Conservation (phyloP, 2,888 invertebrate species). For the Meganola albula region DNA sequence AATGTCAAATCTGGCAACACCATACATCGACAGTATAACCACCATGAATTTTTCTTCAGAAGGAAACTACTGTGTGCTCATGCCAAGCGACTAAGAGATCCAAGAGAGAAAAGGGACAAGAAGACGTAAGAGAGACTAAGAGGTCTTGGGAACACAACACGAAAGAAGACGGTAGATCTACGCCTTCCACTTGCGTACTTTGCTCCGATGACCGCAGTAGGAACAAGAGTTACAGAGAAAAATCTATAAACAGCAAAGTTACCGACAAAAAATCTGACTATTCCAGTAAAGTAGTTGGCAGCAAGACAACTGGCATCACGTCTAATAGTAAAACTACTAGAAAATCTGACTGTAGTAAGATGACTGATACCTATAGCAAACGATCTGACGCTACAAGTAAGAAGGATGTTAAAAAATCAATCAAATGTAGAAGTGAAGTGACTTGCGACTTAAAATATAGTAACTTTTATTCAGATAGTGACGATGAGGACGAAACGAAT, state of each 20-base stretch:
- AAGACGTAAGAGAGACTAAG: too few relatives aligned
- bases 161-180: constrained; percentile 47
- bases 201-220: constrained; percentile 47
- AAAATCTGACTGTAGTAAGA: constrained; percentile 40
- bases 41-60: constrained; percentile 55
- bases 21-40: constrained; percentile 31
- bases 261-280: constrained; percentile 23
- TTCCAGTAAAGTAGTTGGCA: constrained; percentile 31
- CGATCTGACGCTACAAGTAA: constrained; percentile 44
- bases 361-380: constrained; percentile 43
- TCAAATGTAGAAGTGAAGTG: constrained; percentile 37
- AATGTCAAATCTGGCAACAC: constrained; percentile 24
- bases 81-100: constrained; percentile 46
- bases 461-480: constrained; percentile 52
- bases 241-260: constrained; percentile 36
- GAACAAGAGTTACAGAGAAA: constrained; percentile 30
- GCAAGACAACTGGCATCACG: constrained; percentile 31
- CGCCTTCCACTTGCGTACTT: constrained; percentile 59
- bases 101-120: too few relatives aligned
- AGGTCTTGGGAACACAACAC: constrained; percentile 38
- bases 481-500: constrained; percentile 59
- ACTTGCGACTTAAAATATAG: constrained; percentile 49
- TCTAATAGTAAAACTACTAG: constrained; percentile 34
- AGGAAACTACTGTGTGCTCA: constrained; percentile 49
- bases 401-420: constrained; percentile 29